phyloP scores from a whole-genome alignment of 2,113 vertebrate genomes.

The Beaufortia kweichowensis region DNA sequence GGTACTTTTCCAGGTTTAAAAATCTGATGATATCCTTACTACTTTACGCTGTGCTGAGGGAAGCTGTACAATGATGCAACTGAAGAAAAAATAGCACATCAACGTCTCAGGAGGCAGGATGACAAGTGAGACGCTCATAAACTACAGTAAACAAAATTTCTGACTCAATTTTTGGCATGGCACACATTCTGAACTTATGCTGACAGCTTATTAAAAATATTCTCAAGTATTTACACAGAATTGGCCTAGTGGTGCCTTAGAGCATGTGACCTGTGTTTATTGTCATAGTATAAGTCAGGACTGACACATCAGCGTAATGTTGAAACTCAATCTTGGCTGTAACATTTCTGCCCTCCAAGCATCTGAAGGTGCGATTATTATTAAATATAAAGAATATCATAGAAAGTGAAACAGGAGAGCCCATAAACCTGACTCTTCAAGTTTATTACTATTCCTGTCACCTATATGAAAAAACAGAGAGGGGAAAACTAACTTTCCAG shows the following conservation, averaged over 20 bases:
- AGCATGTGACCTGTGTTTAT: background rate
- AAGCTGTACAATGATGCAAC: conserved; percentile 33
- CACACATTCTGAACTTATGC: conserved; percentile 7
- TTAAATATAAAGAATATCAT: conserved; percentile 38
- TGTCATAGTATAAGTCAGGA: background rate
- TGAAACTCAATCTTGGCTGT: conserved; percentile 8
- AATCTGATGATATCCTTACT: conserved; percentile 1
- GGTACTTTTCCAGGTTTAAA: conserved; percentile 13
- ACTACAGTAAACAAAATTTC: conserved; percentile 19
- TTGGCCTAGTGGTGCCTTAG: background rate
- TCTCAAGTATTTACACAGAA: background rate
- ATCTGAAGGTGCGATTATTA: conserved; percentile 43
- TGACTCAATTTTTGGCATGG: background rate
- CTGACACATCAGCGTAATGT: background rate
- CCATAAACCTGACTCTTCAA: conserved; percentile 40
- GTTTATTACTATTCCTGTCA: conserved; percentile 60
- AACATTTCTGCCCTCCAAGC: conserved; percentile 16
- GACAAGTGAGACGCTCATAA: conserved; percentile 20
- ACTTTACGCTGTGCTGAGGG: background rate
- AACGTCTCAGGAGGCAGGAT: conserved; percentile 8
- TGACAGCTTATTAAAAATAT: background rate
- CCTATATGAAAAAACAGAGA: conserved; percentile 65
- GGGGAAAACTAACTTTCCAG: conserved; percentile 62
- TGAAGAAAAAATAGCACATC: conserved; percentile 18
- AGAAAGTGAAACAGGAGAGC: conserved; percentile 14